Evolutionary conservation across 2,888 invertebrate species (phyloP), one percentile per base, ranked within the genome.

Genomic region (Drosophila rubida): DNA sequence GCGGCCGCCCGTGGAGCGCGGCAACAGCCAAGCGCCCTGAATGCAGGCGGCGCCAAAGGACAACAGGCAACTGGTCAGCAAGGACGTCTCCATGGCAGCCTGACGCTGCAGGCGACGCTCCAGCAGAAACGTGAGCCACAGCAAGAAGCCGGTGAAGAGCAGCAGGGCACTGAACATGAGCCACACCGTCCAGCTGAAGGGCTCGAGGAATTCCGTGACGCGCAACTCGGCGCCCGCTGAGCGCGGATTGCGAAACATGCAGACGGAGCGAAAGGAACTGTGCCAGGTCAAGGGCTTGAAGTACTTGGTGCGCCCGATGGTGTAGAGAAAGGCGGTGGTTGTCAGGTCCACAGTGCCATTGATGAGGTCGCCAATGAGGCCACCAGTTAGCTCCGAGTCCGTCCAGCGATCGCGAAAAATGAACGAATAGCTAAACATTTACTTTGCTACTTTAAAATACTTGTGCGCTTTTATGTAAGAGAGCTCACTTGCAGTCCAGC

Each of bases 181-280:
- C 94, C 95, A 95, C 7, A 94, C 94, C 0, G 90, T 80, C 5
- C 85, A 88, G 39, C 92, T 92, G 80, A 95, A 95, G 0, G 95
- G 94, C 42, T 94, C 88, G 8, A 93, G 90, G 75, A 94, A 94
- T 23, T 94, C 93, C 54, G 93, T 93, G 51, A 92, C 92, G 0
- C 94, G 92, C 11, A 93, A 92, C 0, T 94, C 94, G 2, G 79
- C 78, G 42, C 94, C 90, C 0, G 93, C 41, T 0, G 81, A 75
- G 8, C 42, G 92, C 0, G 94, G 94, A 51, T 93, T 93, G 6
- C 93, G 93, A 82, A 95, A 94, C 57, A 95, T 90, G 76, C 94
- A 94, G 48, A 92, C 90, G 23, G 93, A 91, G 27, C 89, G 91
- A 59, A 90, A 90, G 2, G 71, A 53, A 0, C 75, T 69, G 0